Conservation (phyloP, 2,113 vertebrate species). For the Pithys albifrons region DNA sequence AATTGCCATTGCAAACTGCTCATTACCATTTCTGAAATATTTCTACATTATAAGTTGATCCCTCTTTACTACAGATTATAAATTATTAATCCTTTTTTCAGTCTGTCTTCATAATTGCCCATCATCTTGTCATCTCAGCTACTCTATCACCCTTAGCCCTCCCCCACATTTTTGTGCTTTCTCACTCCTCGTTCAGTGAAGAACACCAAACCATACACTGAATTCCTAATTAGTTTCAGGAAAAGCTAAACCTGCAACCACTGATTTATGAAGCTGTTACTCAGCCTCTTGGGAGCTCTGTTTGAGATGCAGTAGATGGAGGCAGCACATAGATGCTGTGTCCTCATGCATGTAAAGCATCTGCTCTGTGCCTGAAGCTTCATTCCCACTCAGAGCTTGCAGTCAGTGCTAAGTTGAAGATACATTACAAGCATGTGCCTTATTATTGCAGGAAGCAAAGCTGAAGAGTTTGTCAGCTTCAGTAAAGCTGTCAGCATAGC, state of each 20-base stretch:
- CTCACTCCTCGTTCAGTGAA: not conserved
- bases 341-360: conserved; percentile 33
- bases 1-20: not conserved
- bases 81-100: not conserved
- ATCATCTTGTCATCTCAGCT: not conserved
- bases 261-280: conserved; percentile 57
- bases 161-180: not conserved
- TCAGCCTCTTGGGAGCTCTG: conserved; percentile 20
- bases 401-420: not conserved
- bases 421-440: not conserved
- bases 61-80: not conserved
- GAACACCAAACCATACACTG: not conserved
- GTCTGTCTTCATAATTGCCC: not conserved
- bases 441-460: not conserved
- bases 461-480: not conserved
- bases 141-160: not conserved
- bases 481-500: not conserved
- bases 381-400: not conserved
- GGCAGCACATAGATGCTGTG: not conserved
- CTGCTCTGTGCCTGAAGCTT: not conserved
- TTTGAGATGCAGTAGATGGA: not conserved
- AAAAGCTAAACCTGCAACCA: conserved; percentile 14
- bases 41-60: not conserved
- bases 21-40: not conserved
- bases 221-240: conserved; percentile 16